Percentiles rank a stretch among this genome's conserved stretches.
phyloP scores from a whole-genome alignment of 2,888 invertebrate genomes.

The Nemoura dubitans region DNA sequence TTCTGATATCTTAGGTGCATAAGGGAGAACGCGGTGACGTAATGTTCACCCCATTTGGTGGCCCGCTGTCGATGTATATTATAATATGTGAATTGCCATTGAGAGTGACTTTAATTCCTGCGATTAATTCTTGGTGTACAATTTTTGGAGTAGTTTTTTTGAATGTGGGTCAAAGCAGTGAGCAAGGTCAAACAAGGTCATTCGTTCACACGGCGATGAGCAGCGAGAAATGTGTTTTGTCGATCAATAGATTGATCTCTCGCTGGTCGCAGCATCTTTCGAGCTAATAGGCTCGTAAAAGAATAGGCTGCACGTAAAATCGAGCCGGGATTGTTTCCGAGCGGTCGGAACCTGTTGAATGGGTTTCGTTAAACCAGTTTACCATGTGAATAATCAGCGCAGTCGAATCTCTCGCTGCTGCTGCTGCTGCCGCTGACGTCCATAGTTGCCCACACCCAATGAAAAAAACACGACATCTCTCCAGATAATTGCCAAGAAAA shows the following conservation, averaged over 20 bases:
- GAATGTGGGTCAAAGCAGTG: neutral
- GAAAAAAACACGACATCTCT: neutral
- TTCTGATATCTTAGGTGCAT: neutral
- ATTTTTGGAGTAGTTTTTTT: neutral
- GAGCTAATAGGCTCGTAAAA: neutral
- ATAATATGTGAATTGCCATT: too few species aligned
- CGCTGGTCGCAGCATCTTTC: neutral
- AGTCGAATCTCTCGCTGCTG: neutral
- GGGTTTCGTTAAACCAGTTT: neutral
- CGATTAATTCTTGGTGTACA: neutral
- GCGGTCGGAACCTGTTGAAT: neutral
- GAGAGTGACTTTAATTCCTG: neutral
- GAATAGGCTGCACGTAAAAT: neutral
- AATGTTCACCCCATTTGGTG: neutral
- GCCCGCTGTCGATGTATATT: neutral
- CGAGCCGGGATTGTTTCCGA: neutral
- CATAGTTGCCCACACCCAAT: neutral
- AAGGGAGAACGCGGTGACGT: neutral
- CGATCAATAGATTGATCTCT: neutral
- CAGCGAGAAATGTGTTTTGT: neutral
- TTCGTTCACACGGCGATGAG: too few species aligned
- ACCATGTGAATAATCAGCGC: constrained; percentile 12
- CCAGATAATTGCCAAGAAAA: neutral
- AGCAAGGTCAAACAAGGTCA: too few species aligned
- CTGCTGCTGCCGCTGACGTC: too few species aligned